Evolutionary conservation across 35 echinoderm and acorn worm genomes (phyloP).

Genomic region (Stichopus chloronotus): DNA sequence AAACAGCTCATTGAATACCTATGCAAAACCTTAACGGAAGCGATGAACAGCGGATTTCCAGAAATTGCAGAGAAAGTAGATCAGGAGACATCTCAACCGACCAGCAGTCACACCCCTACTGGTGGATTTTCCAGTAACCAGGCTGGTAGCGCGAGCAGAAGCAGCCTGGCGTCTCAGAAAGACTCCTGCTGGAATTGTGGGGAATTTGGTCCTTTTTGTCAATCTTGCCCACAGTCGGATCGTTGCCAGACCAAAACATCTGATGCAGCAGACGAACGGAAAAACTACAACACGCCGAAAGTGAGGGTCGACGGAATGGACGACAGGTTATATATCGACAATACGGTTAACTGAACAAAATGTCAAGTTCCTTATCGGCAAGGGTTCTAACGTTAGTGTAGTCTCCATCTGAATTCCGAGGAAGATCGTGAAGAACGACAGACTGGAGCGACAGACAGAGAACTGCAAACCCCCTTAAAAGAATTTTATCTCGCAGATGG

Average conservation of each 20-base stretch:
- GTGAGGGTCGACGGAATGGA: neutral
- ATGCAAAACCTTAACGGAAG: too few species aligned
- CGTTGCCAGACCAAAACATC: neutral
- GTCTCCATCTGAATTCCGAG: neutral
- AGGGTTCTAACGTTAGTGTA: neutral
- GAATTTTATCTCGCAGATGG: slow-evolving; percentile 19
- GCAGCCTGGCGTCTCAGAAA: too few species aligned
- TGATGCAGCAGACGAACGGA: neutral
- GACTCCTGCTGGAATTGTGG: slow-evolving; percentile 6
- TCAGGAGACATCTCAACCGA: too few species aligned
- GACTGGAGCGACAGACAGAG: neutral
- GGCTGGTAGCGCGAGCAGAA: too few species aligned
- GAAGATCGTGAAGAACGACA: neutral
- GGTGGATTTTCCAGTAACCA: too few species aligned
- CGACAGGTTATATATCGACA: slow-evolving; percentile 2
- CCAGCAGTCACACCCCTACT: too few species aligned
- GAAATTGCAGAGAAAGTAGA: too few species aligned
- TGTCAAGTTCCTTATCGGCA: neutral
- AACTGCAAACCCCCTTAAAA: neutral
- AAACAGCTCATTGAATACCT: too few species aligned
- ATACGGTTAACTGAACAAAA: neutral
- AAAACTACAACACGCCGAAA: slow-evolving; percentile 49
- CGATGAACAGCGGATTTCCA: too few species aligned
- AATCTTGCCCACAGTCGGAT: neutral
- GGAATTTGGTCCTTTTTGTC: neutral